phyloP scores from a whole-genome alignment of 53 echinoderm and acorn worm genomes.

The Arbacia lixula region DNA sequence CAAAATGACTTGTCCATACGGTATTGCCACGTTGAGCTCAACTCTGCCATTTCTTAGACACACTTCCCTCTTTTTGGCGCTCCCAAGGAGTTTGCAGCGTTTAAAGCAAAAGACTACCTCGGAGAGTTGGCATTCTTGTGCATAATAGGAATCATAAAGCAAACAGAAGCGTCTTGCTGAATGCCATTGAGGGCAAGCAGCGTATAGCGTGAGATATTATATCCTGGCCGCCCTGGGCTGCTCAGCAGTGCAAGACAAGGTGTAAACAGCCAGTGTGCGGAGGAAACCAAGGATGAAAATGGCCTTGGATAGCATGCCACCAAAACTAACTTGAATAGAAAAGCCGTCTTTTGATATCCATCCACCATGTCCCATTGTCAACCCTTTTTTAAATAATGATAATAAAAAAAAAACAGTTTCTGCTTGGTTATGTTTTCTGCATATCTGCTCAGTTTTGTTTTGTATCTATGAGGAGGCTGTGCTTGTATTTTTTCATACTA shows the following conservation, averaged over 20 bases:
- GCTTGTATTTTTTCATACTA: slow-evolving; percentile 28
- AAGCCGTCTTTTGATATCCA: slow-evolving; percentile 17
- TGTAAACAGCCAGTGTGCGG: slow-evolving; percentile 43
- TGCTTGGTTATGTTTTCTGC: slow-evolving; percentile 44
- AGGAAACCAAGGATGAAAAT: slow-evolving; percentile 52
- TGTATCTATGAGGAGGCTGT: slow-evolving; percentile 7
- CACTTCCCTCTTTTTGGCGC: too few relatives aligned
- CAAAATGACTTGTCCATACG: too few relatives aligned
- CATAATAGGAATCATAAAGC: slow-evolving; percentile 34
- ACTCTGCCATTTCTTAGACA: too few relatives aligned
- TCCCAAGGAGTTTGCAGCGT: too few relatives aligned
- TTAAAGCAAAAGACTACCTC: too few relatives aligned
- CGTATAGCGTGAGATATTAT: slow-evolving; percentile 43
- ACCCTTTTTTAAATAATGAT: neutral
- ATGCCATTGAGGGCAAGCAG: slow-evolving; percentile 16
- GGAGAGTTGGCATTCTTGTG: slow-evolving; percentile 24
- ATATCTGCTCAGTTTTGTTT: slow-evolving; percentile 16
- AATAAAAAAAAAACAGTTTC: slow-evolving; percentile 23
- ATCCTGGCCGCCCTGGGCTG: slow-evolving; percentile 25
- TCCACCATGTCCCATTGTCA: slow-evolving; percentile 50
- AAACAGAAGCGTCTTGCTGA: slow-evolving; percentile 31
- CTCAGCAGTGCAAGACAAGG: slow-evolving; percentile 40
- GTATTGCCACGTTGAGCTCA: too few relatives aligned
- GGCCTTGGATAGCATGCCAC: slow-evolving; percentile 57
- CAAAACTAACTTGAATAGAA: slow-evolving; percentile 13